Conservation (phyloP, 2,797 vertebrate species). For the Gymnoscopelus microlampas region DNA sequence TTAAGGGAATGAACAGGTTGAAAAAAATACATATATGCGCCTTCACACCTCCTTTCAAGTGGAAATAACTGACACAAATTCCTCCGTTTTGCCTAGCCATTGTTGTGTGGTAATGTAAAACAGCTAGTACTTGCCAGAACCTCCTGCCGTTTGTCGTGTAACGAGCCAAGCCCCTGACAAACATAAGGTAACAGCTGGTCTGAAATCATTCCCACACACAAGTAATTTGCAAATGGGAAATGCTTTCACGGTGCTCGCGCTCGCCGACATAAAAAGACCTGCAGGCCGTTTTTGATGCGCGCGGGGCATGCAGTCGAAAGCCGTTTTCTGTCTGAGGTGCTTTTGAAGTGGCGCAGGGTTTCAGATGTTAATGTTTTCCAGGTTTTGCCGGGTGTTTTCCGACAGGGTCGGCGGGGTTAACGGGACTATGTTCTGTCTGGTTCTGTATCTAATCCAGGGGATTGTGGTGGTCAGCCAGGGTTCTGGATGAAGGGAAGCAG, state of each 20-base stretch:
- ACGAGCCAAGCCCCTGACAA: conserved; percentile 57
- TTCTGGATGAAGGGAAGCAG: conserved; percentile 43
- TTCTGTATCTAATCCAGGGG: conserved; percentile 58
- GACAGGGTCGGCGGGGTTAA: neutral
- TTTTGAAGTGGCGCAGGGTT: conserved; percentile 56
- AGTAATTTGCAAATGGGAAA: conserved; percentile 64
- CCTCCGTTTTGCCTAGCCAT: conserved; percentile 29
- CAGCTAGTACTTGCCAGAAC: conserved; percentile 42
- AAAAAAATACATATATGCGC: conserved; percentile 36
- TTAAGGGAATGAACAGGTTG: conserved; percentile 15
- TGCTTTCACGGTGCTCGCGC: conserved; percentile 39
- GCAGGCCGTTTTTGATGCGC: conserved; percentile 40
- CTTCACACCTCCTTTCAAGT: conserved; percentile 35
- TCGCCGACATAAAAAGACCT: conserved; percentile 24
- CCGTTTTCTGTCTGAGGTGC: conserved; percentile 11
- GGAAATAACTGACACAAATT: conserved; percentile 50
- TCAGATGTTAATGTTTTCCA: conserved; percentile 58
- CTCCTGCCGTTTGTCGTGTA: conserved; percentile 55
- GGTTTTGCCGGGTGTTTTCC: conserved; percentile 1
- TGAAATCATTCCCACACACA: conserved; percentile 56
- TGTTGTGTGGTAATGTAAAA: conserved; percentile 61
- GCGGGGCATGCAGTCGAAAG: too few relatives aligned
- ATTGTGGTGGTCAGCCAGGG: conserved; percentile 44
- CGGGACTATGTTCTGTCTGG: conserved; percentile 24
- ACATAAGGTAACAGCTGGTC: conserved; percentile 70